Evolutionary conservation across 2,797 vertebrate genomes (phyloP).

Genomic region (Threskiornis aethiopicus): DNA sequence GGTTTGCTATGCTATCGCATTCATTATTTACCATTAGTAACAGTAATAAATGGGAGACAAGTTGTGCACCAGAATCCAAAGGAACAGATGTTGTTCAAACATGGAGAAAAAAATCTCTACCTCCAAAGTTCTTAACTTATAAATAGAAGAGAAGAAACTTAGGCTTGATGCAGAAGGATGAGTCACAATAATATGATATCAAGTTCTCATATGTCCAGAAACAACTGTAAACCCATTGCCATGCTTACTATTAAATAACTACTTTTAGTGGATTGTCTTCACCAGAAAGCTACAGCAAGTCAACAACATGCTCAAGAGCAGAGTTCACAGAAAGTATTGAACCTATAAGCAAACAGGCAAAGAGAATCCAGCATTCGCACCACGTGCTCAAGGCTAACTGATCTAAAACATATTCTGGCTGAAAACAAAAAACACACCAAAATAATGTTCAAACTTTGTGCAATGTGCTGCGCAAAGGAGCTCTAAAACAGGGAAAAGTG

Average conservation of each 20-base stretch:
- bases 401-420: not conserved
- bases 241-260: not conserved
- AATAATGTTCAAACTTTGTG: not conserved
- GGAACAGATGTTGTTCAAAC: not conserved
- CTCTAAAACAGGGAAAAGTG: not conserved
- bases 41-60: not conserved
- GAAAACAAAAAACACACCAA: not conserved
- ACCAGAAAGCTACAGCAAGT: not conserved
- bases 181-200: not conserved
- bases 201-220: not conserved
- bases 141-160: not conserved
- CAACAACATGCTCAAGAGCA: not conserved
- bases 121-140: not conserved
- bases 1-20: not conserved
- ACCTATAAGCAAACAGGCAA: not conserved
- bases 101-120: not conserved
- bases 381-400: not conserved
- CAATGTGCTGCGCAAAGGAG: not conserved
- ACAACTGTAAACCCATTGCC: not conserved
- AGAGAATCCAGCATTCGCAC: not conserved
- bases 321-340: not conserved
- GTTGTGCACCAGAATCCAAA: not conserved
- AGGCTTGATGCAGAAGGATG: not conserved
- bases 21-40: not conserved
- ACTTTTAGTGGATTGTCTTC: not conserved